These are phyloP conservation scores for Sericinus montela DNA, from an alignment of 2,888 invertebrate genomes.

Conservation along the genomic window DNA sequence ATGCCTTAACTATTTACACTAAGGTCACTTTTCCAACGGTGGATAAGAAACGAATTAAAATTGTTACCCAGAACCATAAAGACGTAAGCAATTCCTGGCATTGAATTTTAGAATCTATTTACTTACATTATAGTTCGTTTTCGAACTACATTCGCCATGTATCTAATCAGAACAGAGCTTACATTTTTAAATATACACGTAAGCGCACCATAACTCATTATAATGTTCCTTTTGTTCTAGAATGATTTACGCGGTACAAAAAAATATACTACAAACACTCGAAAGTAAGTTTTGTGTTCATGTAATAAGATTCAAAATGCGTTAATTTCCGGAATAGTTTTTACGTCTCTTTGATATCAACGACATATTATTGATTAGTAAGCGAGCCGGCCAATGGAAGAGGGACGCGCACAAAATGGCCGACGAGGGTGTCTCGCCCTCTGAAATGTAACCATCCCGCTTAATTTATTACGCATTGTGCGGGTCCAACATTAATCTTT, in stretches of 20 bases:
- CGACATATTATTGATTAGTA: constrained; percentile 61
- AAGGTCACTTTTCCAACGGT: not conserved
- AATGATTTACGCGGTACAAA: not conserved
- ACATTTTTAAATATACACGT: not conserved
- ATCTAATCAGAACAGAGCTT: too few species aligned
- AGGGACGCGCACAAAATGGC: constrained; percentile 56
- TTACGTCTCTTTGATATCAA: constrained; percentile 29
- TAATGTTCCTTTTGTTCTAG: not conserved
- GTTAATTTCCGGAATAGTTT: not conserved
- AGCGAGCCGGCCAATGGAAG: constrained; percentile 56
- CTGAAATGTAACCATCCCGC: constrained; percentile 56
- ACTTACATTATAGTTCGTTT: not conserved
- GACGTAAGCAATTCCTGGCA: not conserved
- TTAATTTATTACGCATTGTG: constrained; percentile 77
- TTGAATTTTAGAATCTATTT: not conserved
- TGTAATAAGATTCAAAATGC: constrained; percentile 4
- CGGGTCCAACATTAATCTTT: constrained; percentile 72
- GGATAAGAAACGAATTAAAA: not conserved
- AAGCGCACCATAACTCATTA: not conserved
- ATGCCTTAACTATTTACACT: not conserved
- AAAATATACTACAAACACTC: not conserved
- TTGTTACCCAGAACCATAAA: not conserved
- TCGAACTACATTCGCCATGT: not conserved
- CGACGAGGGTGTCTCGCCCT: constrained; percentile 58
- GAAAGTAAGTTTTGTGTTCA: not conserved